A percentile compares a stretch with the other conserved stretches of the same genome.
These are phyloP conservation scores for Ophion obscuratus DNA, from an alignment of 2,888 invertebrate genomes.

Conservation along the genomic window DNA sequence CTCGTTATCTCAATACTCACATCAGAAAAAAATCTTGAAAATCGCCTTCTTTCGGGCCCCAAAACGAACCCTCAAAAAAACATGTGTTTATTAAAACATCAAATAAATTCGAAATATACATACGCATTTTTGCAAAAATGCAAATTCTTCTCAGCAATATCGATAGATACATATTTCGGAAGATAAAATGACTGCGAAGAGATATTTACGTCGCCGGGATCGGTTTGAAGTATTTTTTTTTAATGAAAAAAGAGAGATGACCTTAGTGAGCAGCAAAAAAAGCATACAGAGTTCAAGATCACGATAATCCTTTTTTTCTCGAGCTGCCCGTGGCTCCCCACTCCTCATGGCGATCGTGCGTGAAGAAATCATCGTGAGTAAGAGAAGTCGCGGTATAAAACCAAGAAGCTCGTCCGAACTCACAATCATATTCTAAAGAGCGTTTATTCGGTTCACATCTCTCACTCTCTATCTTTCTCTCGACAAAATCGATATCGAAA, in stretches of 20 bases:
- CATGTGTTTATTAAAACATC: too few relatives aligned
- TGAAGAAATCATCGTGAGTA: conserved; percentile 16
- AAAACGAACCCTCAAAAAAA: too few relatives aligned
- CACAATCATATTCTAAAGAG: conserved; percentile 72
- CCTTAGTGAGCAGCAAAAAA: background rate
- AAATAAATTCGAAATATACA: too few relatives aligned
- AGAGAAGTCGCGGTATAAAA: conserved; percentile 72
- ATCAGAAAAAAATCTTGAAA: too few relatives aligned
- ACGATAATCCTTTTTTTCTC: conserved; percentile 3
- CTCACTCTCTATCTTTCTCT: background rate
- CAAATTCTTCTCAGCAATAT: too few relatives aligned
- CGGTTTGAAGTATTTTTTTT: background rate
- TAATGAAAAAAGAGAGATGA: background rate
- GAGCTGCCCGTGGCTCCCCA: background rate
- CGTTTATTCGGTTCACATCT: conserved; percentile 68
- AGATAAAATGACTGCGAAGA: too few relatives aligned
- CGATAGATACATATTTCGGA: too few relatives aligned
- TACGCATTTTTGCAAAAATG: too few relatives aligned
- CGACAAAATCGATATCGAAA: background rate
- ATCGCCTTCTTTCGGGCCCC: too few relatives aligned
- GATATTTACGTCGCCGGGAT: too few relatives aligned
- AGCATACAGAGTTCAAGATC: conserved; percentile 26
- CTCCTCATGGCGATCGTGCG: conserved; percentile 1
- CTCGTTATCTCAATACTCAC: too few relatives aligned
- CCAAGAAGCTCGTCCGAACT: conserved; percentile 70